These are phyloP conservation scores for Ormyrus rosae DNA, from an alignment of 2,888 invertebrate genomes.

Conservation along the genomic window DNA sequence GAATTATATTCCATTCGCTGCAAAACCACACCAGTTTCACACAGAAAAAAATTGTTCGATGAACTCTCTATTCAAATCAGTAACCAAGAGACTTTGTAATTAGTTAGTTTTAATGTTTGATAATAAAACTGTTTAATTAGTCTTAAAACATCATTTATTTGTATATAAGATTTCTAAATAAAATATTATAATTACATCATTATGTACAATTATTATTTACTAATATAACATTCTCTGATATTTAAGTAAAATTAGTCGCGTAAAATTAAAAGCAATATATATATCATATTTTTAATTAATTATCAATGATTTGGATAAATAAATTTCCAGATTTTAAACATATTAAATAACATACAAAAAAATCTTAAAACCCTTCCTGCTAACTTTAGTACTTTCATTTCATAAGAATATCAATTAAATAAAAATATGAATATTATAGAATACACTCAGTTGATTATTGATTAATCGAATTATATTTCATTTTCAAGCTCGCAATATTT, in stretches of 20 bases:
- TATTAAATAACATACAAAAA: constrained; percentile 22
- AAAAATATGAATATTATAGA: neutral
- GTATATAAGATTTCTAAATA: constrained; percentile 55
- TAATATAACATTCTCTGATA: constrained; percentile 31
- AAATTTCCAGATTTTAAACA: constrained; percentile 16
- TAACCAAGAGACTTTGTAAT: constrained; percentile 11
- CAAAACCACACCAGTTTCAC: constrained; percentile 81
- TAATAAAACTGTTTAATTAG: constrained; percentile 37
- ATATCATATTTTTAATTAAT: neutral
- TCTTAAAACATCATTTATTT: constrained; percentile 54
- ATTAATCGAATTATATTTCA: neutral
- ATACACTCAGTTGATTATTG: neutral
- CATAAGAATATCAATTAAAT: constrained; percentile 34
- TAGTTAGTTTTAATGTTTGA: constrained; percentile 10
- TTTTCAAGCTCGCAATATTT: neutral
- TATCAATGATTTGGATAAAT: neutral
- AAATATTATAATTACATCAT: constrained; percentile 55
- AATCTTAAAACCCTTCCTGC: neutral
- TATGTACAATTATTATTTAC: constrained; percentile 57
- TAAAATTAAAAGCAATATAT: constrained; percentile 11
- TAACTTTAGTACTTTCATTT: neutral
- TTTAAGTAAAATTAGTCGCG: constrained; percentile 14
- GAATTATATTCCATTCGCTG: constrained; percentile 82
- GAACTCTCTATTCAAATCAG: constrained; percentile 56
- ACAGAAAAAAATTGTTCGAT: constrained; percentile 83